Evolutionary conservation across 2,113 vertebrate genomes (phyloP).

Genomic region (Himantopus leucocephalus): DNA sequence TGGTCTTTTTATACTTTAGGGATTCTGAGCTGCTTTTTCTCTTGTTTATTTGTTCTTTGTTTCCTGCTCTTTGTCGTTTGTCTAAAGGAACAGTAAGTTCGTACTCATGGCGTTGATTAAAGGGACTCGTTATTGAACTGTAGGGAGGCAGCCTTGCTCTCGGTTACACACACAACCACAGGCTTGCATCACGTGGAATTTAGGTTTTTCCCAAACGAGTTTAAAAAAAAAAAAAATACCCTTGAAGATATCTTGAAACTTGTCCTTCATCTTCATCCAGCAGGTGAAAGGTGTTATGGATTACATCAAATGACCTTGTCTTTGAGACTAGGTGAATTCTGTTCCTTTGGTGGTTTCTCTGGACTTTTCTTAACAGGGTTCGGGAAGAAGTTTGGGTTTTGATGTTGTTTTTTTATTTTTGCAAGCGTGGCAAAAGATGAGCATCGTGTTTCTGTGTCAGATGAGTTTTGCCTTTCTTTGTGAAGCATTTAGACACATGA

Average conservation of each 20-base stretch:
- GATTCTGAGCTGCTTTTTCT: not conserved
- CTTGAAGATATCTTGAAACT: not conserved
- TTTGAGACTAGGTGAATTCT: not conserved
- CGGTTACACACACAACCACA: accelerated
- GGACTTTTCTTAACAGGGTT: not conserved
- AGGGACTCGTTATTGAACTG: not conserved
- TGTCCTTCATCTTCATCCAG: not conserved
- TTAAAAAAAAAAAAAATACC: accelerated
- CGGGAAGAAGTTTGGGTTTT: not conserved
- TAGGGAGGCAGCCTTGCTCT: not conserved
- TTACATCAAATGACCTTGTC: accelerated
- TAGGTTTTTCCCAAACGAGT: not conserved
- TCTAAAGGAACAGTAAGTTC: not conserved
- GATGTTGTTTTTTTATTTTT: not conserved
- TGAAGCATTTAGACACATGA: accelerated
- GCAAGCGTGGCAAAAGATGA: accelerated
- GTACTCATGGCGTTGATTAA: accelerated
- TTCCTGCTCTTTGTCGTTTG: not conserved
- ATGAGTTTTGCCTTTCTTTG: not conserved
- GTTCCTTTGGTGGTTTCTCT: not conserved
- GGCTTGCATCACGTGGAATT: accelerated
- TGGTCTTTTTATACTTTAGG: not conserved
- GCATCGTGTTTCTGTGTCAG: accelerated
- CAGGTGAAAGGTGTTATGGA: accelerated
- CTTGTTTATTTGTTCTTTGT: not conserved